These are phyloP conservation scores for Beroe forskalii DNA, from an alignment of 37 sponge, comb jelly and placozoan species.

Conservation along the genomic window DNA sequence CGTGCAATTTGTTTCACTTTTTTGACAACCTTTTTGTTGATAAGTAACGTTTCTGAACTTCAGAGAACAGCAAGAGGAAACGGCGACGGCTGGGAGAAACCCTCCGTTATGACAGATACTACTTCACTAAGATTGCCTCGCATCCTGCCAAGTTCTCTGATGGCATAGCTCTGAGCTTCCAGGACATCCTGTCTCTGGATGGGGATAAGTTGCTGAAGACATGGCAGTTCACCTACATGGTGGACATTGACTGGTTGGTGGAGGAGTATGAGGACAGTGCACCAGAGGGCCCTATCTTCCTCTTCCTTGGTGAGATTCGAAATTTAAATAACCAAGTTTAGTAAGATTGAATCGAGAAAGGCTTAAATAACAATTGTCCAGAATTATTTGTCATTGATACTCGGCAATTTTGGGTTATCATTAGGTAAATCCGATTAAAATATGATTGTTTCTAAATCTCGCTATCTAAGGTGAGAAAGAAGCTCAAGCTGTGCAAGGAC, in stretches of 20 bases:
- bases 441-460: too few species aligned
- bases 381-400: too few species aligned
- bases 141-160: slow-evolving; percentile 65
- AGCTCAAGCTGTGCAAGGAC: slow-evolving; percentile 4
- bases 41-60: too few species aligned
- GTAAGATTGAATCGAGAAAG: too few species aligned
- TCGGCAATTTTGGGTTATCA: too few species aligned
- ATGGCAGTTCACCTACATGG: slow-evolving; percentile 86
- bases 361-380: too few species aligned
- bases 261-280: slow-evolving; percentile 76
- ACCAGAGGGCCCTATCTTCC: not conserved
- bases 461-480: slow-evolving; percentile 29
- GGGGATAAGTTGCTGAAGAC: not conserved
- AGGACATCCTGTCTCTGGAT: slow-evolving; percentile 8
- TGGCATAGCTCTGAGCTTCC: slow-evolving; percentile 2
- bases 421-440: too few species aligned
- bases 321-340: too few species aligned
- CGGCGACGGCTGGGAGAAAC: not conserved
- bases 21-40: too few species aligned
- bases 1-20: too few species aligned
- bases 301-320: not conserved
- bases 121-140: slow-evolving; percentile 34
- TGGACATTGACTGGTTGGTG: slow-evolving; percentile 86
- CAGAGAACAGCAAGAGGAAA: too few species aligned
- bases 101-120: slow-evolving; percentile 42